Conservation (phyloP, 2,113 vertebrate species). For the Chaetodon trifascialis region DNA sequence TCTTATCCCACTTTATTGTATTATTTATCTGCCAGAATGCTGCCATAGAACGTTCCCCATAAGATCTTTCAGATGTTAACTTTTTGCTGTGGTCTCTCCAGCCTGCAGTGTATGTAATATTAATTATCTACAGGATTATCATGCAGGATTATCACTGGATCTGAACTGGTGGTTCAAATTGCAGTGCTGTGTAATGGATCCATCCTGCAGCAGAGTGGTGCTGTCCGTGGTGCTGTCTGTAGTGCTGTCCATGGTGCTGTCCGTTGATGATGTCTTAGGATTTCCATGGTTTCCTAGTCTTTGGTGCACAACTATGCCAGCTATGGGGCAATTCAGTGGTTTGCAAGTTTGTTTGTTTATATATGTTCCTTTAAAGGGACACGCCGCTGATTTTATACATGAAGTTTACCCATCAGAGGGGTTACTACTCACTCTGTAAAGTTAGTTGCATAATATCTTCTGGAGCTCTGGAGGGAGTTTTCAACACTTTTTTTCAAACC, state of each 20-base stretch:
- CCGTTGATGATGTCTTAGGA: not conserved
- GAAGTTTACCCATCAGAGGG: not conserved
- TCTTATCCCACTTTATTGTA: constrained; percentile 30
- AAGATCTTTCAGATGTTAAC: not conserved
- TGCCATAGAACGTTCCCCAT: not conserved
- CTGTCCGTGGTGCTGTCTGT: constrained; percentile 6
- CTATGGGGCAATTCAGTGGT: not conserved
- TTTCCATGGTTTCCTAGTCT: not conserved
- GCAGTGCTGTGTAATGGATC: not conserved
- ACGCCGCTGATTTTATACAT: not conserved
- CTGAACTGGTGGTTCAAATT: not conserved
- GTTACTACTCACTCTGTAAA: not conserved
- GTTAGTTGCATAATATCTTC: not conserved
- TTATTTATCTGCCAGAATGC: constrained; percentile 18
- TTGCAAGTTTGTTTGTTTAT: not conserved
- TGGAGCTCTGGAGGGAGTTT: not conserved
- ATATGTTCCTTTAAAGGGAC: not conserved
- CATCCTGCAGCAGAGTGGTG: constrained; percentile 2
- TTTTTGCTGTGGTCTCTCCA: not conserved
- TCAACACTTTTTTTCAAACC: not conserved
- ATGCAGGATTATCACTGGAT: not conserved
- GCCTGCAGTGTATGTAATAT: not conserved
- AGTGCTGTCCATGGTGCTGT: constrained; percentile 12
- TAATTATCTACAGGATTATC: constrained; percentile 5
- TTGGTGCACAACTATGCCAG: not conserved